Percentiles rank a stretch among this genome's conserved stretches.
Conservation (phyloP, 2,113 vertebrate genomes). For the Eurypyga helias region DNA sequence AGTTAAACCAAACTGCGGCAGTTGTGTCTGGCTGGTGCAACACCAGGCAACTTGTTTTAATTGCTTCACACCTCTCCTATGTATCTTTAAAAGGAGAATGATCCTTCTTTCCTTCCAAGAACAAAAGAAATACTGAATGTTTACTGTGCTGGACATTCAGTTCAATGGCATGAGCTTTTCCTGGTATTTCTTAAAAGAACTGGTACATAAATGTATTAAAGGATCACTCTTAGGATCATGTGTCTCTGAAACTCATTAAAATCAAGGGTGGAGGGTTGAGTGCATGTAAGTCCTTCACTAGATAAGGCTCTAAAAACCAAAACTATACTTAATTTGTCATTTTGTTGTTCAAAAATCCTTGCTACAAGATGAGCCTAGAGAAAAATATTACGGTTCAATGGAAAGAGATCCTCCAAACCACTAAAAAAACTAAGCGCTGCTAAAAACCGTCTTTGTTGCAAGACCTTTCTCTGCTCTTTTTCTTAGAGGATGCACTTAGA, state of each 20-base stretch:
- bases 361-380: slow-evolving; percentile 23
- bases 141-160: background rate
- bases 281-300: background rate
- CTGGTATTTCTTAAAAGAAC: background rate
- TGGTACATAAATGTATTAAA: background rate
- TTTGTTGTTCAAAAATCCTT: background rate
- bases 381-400: slow-evolving; percentile 45
- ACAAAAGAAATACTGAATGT: background rate
- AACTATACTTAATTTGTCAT: slow-evolving; percentile 6
- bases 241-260: background rate
- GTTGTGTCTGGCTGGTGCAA: background rate
- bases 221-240: background rate
- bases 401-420: slow-evolving; percentile 7
- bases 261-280: background rate
- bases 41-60: background rate
- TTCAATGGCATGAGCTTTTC: background rate
- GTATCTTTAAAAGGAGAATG: background rate
- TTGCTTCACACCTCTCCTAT: background rate
- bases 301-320: slow-evolving; percentile 26
- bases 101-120: background rate
- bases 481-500: slow-evolving; percentile 29
- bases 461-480: slow-evolving; percentile 11
- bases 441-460: background rate
- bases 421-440: background rate
- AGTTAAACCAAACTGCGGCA: background rate